phyloP scores from a whole-genome alignment of 2,113 vertebrate genomes.

The Alces alces region DNA sequence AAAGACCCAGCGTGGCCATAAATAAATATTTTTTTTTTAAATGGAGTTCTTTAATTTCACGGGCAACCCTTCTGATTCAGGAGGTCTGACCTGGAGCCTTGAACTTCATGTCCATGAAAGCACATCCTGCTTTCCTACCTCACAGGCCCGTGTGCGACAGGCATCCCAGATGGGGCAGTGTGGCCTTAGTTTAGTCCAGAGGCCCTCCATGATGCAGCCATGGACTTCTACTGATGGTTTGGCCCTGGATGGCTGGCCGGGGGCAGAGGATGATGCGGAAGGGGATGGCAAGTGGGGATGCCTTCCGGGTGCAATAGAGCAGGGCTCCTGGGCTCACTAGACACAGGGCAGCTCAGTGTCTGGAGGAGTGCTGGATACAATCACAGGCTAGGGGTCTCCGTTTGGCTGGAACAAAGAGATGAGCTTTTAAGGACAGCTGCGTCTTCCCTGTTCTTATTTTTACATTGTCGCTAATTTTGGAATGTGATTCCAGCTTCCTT shows the following conservation, averaged over 20 bases:
- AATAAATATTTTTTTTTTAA: background rate
- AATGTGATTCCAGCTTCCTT: background rate
- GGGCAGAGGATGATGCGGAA: background rate
- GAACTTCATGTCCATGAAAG: background rate
- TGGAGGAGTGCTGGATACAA: background rate
- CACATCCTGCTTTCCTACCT: background rate
- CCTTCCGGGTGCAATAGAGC: background rate
- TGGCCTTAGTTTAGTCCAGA: background rate
- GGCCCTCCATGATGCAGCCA: background rate
- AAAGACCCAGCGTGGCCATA: background rate
- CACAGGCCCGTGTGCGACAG: background rate
- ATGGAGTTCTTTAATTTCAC: background rate
- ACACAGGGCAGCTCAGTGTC: background rate
- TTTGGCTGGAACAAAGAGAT: background rate
- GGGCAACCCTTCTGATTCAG: background rate
- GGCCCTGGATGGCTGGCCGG: accelerated
- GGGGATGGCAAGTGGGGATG: background rate
- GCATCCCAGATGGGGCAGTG: background rate
- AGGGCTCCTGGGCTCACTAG: background rate
- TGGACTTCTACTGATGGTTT: background rate
- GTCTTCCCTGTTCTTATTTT: background rate
- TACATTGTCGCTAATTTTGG: too few relatives aligned
- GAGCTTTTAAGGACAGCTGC: background rate
- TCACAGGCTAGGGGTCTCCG: background rate
- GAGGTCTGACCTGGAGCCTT: background rate